Conservation (phyloP, 2,888 invertebrate species). For the Sesamia inferens region DNA sequence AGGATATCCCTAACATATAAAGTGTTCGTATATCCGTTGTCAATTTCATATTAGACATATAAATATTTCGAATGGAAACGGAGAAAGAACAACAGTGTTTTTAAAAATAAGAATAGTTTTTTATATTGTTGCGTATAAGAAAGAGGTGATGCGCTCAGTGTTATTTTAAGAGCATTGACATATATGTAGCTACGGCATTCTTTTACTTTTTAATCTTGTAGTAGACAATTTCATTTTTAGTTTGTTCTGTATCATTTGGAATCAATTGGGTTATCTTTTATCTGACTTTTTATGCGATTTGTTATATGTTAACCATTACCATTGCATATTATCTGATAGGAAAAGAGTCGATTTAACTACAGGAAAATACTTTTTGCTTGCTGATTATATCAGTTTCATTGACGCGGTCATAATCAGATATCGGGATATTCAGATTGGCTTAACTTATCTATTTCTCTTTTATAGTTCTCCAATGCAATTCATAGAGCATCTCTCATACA, state of each 20-base stretch:
- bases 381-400: not conserved
- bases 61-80: constrained; percentile 19
- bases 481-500: not conserved
- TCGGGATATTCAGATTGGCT: too few relatives aligned
- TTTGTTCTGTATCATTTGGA: not conserved
- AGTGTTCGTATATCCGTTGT: constrained; percentile 33
- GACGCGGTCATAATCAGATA: too few relatives aligned
- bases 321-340: too few relatives aligned
- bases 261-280: constrained; percentile 2
- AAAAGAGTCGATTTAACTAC: constrained; percentile 29
- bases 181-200: not conserved
- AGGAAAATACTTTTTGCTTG: constrained; percentile 37
- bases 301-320: not conserved
- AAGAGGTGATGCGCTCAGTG: constrained; percentile 23
- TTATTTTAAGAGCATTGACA: constrained; percentile 39
- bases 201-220: constrained; percentile 2
- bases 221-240: not conserved
- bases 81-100: constrained; percentile 51
- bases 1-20: constrained; percentile 40
- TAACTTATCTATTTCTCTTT: not conserved
- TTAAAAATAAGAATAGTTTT: constrained; percentile 37
- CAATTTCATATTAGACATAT: constrained; percentile 14
- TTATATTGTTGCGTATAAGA: constrained; percentile 17
- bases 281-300: constrained; percentile 8
- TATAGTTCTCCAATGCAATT: not conserved